A percentile compares a stretch with the other conserved stretches of the same genome.
These are phyloP conservation scores for Meandrina meandrites DNA, from an alignment of 92 coral and sea anemone species.

Conservation along the genomic window DNA sequence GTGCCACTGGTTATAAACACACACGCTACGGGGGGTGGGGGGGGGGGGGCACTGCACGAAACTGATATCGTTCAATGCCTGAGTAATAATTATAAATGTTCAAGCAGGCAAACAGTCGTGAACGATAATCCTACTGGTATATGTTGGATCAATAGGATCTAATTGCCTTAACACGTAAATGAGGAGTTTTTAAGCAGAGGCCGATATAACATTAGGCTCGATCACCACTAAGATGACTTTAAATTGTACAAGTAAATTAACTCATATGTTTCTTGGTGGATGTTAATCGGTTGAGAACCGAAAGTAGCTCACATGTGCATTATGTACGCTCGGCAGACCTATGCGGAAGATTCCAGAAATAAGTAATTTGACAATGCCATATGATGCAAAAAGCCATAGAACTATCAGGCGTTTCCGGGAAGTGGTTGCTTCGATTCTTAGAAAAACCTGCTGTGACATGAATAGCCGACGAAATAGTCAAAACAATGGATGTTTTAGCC, in stretches of 20 bases:
- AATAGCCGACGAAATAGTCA: background rate
- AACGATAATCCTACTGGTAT: no score
- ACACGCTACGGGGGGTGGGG: background rate
- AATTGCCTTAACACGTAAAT: no score
- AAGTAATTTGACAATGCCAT: no score
- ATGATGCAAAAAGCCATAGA: background rate
- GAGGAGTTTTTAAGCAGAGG: no score
- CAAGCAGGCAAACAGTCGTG: no score
- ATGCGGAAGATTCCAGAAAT: background rate
- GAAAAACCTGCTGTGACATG: constrained; percentile 28
- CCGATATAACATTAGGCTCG: no score
- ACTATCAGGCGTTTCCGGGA: background rate
- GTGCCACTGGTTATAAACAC: background rate
- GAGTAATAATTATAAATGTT: no score
- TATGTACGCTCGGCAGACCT: background rate
- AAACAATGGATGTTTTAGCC: constrained; percentile 3
- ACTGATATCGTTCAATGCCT: no score
- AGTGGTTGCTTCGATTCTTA: constrained; percentile 2
- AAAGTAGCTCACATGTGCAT: background rate
- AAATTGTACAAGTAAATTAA: no score
- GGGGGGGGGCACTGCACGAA: background rate
- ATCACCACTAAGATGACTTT: no score
- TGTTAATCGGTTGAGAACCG: background rate
- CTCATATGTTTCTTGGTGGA: no score
- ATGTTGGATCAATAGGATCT: no score